Base-by-base conservation (phyloP, 2,113 vertebrate genomes). In the Elgaria multicarinata region DNA sequence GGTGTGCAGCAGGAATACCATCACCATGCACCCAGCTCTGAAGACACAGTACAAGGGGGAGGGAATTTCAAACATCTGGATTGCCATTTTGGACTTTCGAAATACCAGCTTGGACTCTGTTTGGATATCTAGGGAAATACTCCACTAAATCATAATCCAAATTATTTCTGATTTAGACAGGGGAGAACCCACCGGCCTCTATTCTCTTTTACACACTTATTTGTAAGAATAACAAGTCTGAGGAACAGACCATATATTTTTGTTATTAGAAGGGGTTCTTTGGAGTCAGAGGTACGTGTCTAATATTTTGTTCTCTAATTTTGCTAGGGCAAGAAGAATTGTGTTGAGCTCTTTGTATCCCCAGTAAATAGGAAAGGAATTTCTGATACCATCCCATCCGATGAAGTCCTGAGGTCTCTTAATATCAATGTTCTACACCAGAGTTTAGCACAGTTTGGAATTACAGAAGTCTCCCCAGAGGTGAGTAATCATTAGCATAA, bases 341-440 rank as follows among this genome's bases (percentile, higher is more conserved):
- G 98, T 88, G 96, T 99, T 36, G 98, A 99, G 92, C 96, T 99
- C 44, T 99, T 98, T n/a, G 98, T 99, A 91, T 98, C 98, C 28
- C 96, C 98, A 64, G 66, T 96, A 75, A 98, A 98, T 75, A 96
- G 95, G 89, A 97, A 98, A 93, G 98, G 98, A 28, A 89, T 95
- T 88, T 94, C 97, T 0, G 98, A 98, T 69, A 97, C 97, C 0
- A 96, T 98, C 58, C 96, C 97, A 0, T 98, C 98, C 4, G 98
- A 98, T 80, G 98, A 99, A 94, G 98, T 99, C 80, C 96, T 99
- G 85, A 98, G 96, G n/a, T 98, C 98, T 4, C 98, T 99, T 85
- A 98, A 99, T 89, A 96, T 98, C 95, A 95, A 98, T 92, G 93
- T 98, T 84, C 97, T 99, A 44, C 98, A 98, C 67, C 97, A 97